Evolutionary conservation across 1,140 invertebrate species (phyloP).

Genomic region (Vanessa atalanta): DNA sequence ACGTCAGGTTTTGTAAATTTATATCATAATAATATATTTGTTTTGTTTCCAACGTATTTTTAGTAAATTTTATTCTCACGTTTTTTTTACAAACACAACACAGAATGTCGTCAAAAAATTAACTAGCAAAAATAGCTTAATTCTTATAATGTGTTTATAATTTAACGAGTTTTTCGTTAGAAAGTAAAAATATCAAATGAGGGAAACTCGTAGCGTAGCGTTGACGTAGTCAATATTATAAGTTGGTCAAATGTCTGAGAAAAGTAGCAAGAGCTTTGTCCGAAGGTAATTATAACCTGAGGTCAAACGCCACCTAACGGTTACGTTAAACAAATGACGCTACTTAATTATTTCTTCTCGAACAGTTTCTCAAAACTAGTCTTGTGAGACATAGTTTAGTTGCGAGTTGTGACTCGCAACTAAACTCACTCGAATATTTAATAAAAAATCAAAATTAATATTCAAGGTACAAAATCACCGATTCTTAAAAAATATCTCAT

Average conservation of each 20-base stretch:
- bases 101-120: too few relatives aligned
- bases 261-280: slow-evolving; percentile 10
- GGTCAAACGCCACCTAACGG: slow-evolving; percentile 16
- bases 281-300: not conserved
- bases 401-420: too few relatives aligned
- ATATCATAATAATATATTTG: too few relatives aligned
- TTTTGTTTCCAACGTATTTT: too few relatives aligned
- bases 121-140: not conserved
- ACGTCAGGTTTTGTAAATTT: too few relatives aligned
- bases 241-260: slow-evolving; percentile 1
- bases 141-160: not conserved
- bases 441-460: not conserved
- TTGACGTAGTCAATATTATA: not conserved
- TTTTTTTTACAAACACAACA: too few relatives aligned
- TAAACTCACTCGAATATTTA: not conserved
- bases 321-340: not conserved
- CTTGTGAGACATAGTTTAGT: too few relatives aligned
- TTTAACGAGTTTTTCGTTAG: not conserved
- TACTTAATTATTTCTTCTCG: not conserved
- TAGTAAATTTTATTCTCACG: too few relatives aligned
- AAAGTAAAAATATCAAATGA: slow-evolving; percentile 10
- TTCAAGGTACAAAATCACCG: too few relatives aligned
- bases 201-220: not conserved
- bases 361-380: not conserved
- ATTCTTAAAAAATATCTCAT: too few relatives aligned